A percentile compares a stretch with the other conserved stretches of the same genome.
Evolutionary conservation across 2,797 vertebrate species (phyloP).

Genomic region (Eutrigla gurnardus): DNA sequence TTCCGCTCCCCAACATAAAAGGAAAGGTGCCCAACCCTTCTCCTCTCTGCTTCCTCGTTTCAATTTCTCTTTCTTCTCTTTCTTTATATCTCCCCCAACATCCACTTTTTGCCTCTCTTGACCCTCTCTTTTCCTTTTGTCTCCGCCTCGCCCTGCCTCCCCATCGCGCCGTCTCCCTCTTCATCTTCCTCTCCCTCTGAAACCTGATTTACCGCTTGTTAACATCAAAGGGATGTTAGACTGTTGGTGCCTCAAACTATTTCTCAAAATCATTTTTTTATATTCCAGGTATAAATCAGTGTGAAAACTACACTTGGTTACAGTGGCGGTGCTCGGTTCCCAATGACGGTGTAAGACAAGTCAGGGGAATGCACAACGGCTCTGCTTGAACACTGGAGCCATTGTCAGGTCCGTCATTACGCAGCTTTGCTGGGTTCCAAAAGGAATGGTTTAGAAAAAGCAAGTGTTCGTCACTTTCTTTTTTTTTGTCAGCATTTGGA

Average conservation of each 20-base stretch:
- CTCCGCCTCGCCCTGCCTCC: slow-evolving; percentile 44
- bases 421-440: slow-evolving; percentile 30
- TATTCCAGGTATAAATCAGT: slow-evolving; percentile 80
- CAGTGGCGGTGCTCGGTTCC: slow-evolving; percentile 47
- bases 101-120: slow-evolving; percentile 55
- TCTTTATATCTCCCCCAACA: slow-evolving; percentile 46
- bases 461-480: slow-evolving; percentile 11
- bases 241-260: slow-evolving; percentile 78
- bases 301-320: slow-evolving; percentile 59
- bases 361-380: slow-evolving; percentile 38
- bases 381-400: slow-evolving; percentile 22
- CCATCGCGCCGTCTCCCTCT: slow-evolving; percentile 53
- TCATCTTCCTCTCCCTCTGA: slow-evolving; percentile 74
- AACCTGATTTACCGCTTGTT: slow-evolving; percentile 81
- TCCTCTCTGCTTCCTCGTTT: slow-evolving; percentile 37
- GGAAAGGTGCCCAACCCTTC: slow-evolving; percentile 51
- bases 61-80: slow-evolving; percentile 56
- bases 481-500: slow-evolving; percentile 43
- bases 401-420: slow-evolving; percentile 48
- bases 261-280: slow-evolving; percentile 78
- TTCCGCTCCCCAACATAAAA: slow-evolving; percentile 65
- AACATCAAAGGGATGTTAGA: slow-evolving; percentile 80
- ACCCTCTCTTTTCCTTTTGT: slow-evolving; percentile 66
- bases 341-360: slow-evolving; percentile 57
- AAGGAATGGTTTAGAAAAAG: slow-evolving; percentile 14